These are phyloP conservation scores for Chiloscyllium punctatum DNA, from an alignment of 2,797 vertebrate genomes.

Conservation along the genomic window DNA sequence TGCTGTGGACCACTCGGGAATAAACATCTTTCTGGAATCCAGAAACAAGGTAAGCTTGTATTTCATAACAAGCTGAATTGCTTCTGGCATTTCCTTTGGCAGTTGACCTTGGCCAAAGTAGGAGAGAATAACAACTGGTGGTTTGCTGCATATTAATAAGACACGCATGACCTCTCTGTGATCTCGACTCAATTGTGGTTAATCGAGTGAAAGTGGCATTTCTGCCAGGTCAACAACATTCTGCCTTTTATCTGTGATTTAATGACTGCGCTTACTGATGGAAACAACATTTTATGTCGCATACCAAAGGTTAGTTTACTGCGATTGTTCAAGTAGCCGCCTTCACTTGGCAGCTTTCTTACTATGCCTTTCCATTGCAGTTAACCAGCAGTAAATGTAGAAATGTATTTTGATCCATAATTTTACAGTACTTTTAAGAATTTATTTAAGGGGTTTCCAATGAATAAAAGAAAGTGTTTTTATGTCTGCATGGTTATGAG, in stretches of 20 bases:
- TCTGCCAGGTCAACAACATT: not conserved
- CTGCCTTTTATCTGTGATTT: not conserved
- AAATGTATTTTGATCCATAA: not conserved
- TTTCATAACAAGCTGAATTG: not conserved
- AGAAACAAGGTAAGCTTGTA: not conserved
- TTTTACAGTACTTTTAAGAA: not conserved
- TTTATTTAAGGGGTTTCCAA: not conserved
- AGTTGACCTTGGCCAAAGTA: not conserved
- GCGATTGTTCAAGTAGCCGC: not conserved
- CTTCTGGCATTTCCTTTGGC: not conserved
- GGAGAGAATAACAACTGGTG: not conserved
- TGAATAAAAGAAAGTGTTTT: not conserved
- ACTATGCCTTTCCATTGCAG: not conserved
- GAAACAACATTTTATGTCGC: not conserved
- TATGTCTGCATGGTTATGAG: not conserved
- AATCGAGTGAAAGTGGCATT: constrained; percentile 11
- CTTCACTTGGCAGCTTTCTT: not conserved
- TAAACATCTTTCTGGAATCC: no score
- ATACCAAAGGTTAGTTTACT: not conserved
- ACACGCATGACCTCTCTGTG: not conserved
- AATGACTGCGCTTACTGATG: not conserved
- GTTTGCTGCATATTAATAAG: not conserved
- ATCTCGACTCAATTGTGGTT: not conserved
- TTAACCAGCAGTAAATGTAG: not conserved
- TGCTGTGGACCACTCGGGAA: no score